These are phyloP conservation scores for Anniella stebbinsi DNA, from an alignment of 2,797 vertebrate species.

Conservation along the genomic window DNA sequence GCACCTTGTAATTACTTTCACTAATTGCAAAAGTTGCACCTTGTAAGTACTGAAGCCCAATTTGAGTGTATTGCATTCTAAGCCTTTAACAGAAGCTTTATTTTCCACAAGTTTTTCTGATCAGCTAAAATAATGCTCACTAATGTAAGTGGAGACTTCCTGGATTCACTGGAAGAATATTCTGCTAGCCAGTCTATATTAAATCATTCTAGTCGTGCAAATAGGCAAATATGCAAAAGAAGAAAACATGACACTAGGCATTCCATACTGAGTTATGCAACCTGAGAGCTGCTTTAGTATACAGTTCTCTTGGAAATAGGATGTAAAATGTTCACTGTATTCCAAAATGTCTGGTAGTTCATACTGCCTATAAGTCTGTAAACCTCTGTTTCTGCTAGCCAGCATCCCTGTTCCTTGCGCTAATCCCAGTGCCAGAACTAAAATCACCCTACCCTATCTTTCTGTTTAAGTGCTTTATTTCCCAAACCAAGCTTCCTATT, in stretches of 20 bases:
- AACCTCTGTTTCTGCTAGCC: background rate
- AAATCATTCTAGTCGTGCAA: background rate
- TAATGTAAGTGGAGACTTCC: background rate
- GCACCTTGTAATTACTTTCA: background rate
- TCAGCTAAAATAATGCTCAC: background rate
- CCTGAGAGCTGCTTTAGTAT: background rate
- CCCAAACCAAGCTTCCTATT: background rate
- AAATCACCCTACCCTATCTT: background rate
- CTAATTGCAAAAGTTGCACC: background rate
- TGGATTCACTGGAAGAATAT: background rate
- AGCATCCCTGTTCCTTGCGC: background rate
- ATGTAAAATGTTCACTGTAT: background rate
- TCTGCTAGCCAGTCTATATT: background rate
- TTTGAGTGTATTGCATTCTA: background rate
- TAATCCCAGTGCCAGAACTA: background rate
- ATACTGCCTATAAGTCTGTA: background rate
- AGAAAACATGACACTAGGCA: background rate
- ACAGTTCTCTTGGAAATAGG: background rate
- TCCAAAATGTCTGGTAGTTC: background rate
- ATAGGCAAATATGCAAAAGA: background rate
- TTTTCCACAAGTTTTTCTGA: background rate
- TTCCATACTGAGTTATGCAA: background rate
- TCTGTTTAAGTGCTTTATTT: conserved; percentile 18
- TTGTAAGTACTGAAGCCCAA: background rate
- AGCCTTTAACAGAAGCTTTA: conserved; percentile 6